Base-by-base conservation (phyloP, 2,113 vertebrate genomes). In the Chlamydotis undulata region DNA sequence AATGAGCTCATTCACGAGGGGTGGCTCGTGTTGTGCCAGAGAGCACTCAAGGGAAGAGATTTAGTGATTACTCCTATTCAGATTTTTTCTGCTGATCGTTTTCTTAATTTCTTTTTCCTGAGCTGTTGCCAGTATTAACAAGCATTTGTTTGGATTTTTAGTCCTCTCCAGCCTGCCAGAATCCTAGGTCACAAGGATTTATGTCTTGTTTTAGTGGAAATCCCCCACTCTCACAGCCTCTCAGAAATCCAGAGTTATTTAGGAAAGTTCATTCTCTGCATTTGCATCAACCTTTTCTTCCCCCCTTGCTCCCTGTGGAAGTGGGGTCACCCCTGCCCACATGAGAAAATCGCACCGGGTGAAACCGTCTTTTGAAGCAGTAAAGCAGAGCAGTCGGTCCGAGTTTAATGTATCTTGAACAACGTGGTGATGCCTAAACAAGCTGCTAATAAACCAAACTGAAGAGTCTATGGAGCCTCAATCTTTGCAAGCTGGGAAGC, bases 281-380 rank as follows among this genome's bases (percentile, higher is more conserved):
- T 59, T 83, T 78, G 35, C 55, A 79, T 47, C 16, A 81, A 71
- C 23, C 16, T 31, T 55, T 78, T 55, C 45, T 80, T 24, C 37
- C 13, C 19, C 4, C 3, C 4, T 6, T 0, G 0, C 33, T 90
- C 33, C 43, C 57, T 1, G 0, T 47, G 49, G 21, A 75, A 82
- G 9, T 17, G 12, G 8, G 33, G 25, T 75, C n/a, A 74, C 19
- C 17, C 12, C 31, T 85, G 16, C 22, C 17, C 65, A 39, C 50
- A 43, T 0, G 6, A 82, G 31, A 78, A 85, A 70, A 45, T 4
- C 3, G 2, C 50, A 55, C 24, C 4, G 7, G 28, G 13, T 19
- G 63, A 83, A 75, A 33, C 14, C 24, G 45, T 25, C 39, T 89
- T 71, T 12, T 53, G 41, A 83, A 85, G 64, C n/a, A 55, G 53